Evolutionary conservation across 1,140 invertebrate genomes (phyloP).

Genomic region (Leptinotarsa defecta): DNA sequence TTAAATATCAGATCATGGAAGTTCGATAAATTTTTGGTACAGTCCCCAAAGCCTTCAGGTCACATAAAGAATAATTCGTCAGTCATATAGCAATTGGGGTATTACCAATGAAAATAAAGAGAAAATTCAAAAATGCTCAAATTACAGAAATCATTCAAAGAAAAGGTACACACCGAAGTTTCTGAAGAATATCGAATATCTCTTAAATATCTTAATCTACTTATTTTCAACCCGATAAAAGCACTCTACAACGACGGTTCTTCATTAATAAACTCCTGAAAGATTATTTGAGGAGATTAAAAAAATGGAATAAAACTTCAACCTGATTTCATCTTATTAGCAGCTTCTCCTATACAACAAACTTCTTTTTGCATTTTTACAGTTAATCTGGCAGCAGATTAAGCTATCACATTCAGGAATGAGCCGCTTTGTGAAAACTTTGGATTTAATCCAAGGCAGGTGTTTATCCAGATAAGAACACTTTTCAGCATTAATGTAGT

Average conservation of each 20-base stretch:
- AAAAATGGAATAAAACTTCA: background rate
- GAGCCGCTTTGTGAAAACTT: background rate
- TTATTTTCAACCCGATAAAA: background rate
- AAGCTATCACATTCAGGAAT: background rate
- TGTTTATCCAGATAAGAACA: conserved; percentile 8
- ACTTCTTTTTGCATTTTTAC: conserved; percentile 5
- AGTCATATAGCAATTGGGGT: too few species aligned
- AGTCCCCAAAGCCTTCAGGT: too few species aligned
- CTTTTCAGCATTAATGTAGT: background rate
- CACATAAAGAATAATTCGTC: too few species aligned
- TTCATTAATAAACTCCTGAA: background rate
- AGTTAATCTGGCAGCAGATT: background rate
- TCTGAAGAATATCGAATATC: too few species aligned
- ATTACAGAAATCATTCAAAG: too few species aligned
- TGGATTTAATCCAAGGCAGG: conserved; percentile 7
- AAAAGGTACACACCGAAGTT: too few species aligned
- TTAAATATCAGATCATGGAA: too few species aligned
- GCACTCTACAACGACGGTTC: background rate
- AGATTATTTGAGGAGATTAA: background rate
- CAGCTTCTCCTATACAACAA: background rate
- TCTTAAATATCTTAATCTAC: too few species aligned
- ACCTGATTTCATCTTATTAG: background rate
- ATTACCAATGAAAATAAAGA: too few species aligned
- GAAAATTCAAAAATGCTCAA: too few species aligned
- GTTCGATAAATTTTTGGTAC: too few species aligned